Conservation (phyloP, 2,888 invertebrate genomes). For the Athripsodes cinereus region DNA sequence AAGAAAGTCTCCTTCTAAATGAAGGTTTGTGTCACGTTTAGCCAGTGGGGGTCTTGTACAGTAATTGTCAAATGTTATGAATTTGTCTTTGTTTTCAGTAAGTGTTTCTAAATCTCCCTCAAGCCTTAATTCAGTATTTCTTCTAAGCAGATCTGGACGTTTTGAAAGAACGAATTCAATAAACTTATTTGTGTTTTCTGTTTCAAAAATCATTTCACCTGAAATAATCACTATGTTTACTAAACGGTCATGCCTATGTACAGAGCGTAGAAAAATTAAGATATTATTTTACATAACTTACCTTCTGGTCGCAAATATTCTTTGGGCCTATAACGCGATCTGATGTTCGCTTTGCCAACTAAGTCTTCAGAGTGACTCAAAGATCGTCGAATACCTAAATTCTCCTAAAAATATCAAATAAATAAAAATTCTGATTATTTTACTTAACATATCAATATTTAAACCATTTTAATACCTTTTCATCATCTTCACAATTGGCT, state of each 20-base stretch:
- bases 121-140: slow-evolving; percentile 42
- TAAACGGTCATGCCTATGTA: slow-evolving; percentile 18
- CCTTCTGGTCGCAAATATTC: slow-evolving; percentile 18
- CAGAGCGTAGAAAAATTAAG: slow-evolving; percentile 3
- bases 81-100: slow-evolving; percentile 47
- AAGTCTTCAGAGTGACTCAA: slow-evolving; percentile 24
- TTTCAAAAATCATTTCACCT: slow-evolving; percentile 29
- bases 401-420: slow-evolving; percentile 14
- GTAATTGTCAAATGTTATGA: slow-evolving; percentile 37
- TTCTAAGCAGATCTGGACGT: slow-evolving; percentile 38
- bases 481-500: slow-evolving; percentile 13
- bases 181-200: slow-evolving; percentile 46
- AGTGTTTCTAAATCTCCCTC: slow-evolving; percentile 45
- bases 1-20: slow-evolving; percentile 43
- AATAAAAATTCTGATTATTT: no score
- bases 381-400: slow-evolving; percentile 17
- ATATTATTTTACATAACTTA: slow-evolving; percentile 1
- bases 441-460: neutral
- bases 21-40: slow-evolving; percentile 40
- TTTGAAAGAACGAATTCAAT: slow-evolving; percentile 41
- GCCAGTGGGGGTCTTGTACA: slow-evolving; percentile 38
- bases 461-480: slow-evolving; percentile 7
- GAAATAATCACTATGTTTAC: slow-evolving; percentile 15
- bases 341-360: slow-evolving; percentile 12
- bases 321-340: slow-evolving; percentile 3